Conservation (phyloP, 1,140 invertebrate species). For the Galendromus occidentalis region DNA sequence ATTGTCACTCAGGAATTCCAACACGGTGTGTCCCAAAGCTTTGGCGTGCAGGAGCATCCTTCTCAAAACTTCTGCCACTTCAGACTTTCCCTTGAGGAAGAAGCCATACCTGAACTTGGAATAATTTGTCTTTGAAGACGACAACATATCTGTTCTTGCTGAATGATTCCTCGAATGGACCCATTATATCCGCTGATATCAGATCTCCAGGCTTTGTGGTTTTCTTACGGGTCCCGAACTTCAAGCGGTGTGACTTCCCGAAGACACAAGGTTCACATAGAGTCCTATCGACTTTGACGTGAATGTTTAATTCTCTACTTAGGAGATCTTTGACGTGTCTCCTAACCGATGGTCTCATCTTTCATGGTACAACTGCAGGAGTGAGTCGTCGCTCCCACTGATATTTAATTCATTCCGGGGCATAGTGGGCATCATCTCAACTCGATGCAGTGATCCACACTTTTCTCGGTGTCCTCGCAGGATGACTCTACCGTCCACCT, state of each 20-base stretch:
- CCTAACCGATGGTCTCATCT: no score
- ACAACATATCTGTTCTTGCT: conserved; percentile 12
- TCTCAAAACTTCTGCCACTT: no score
- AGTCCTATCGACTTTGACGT: no score
- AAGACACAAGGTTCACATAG: conserved; percentile 11
- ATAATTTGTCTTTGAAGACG: conserved; percentile 15
- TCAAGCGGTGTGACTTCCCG: conserved; percentile 1
- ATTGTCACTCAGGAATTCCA: no score
- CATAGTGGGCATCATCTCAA: not conserved
- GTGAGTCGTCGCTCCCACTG: no score
- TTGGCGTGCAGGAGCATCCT: no score
- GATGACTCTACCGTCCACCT: not conserved
- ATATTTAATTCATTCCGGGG: not conserved
- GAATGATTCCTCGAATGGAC: conserved; percentile 13
- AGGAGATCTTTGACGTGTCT: no score
- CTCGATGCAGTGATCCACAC: not conserved
- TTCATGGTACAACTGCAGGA: no score
- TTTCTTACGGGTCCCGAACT: not conserved
- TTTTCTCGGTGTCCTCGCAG: not conserved
- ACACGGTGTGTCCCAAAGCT: no score
- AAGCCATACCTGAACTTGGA: no score
- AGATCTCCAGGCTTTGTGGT: conserved; percentile 4
- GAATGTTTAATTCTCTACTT: no score
- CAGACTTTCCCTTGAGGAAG: no score
- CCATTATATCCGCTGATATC: conserved; percentile 11